Evolutionary conservation across 2,888 invertebrate genomes (phyloP), one percentile per base, ranked within the genome.

Genomic region (Hirtodrosophila histrioides): DNA sequence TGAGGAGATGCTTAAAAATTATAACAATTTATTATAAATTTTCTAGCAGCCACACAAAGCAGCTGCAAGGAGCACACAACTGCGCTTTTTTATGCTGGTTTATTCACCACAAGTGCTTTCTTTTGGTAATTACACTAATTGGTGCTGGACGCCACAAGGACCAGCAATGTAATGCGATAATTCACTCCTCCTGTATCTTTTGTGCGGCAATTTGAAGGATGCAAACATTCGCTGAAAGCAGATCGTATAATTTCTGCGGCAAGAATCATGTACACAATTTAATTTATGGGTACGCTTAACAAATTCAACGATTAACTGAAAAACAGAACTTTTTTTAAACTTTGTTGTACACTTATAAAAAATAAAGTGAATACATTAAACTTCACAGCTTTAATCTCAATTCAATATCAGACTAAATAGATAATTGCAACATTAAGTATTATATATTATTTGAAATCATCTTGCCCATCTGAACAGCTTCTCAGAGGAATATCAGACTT

Each of bases 41-140:
- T 63, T 37, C 58, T 23, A 37, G 23, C 24, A 41, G 31, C 36
- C 63, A 35, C 31, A 41, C 10, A 10, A 40, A 53, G 40, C 17
- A 41, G 31, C 29, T 56, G 17, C 33, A 31, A 27, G 12, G 10
- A 31, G 27, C 35, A 41, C 39, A 43, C 27, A 56, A 12, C 31
- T 46, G 24, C 10, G 37, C 43, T 73, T 44, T 41, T 36, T 39
- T 35, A 24, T 36, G 8, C 37, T 48, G 27, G 17, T 40, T 40
- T 49, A 17, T 6, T 40, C 40, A 36, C 43, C 10, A 31, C 44
- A 56, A 75, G 63, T 54, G 41, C 71, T 72, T 77, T 77, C 56
- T 60, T 62, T 63, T 65, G 46, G 55, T 66, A 82, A 81, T 81
- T 81, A 82, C 75, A 60, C 79, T 81, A 81, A 81, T 81, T 81